These are phyloP conservation scores for Dendrolimus kikuchii DNA, from an alignment of 1,140 invertebrate species.

Conservation along the genomic window DNA sequence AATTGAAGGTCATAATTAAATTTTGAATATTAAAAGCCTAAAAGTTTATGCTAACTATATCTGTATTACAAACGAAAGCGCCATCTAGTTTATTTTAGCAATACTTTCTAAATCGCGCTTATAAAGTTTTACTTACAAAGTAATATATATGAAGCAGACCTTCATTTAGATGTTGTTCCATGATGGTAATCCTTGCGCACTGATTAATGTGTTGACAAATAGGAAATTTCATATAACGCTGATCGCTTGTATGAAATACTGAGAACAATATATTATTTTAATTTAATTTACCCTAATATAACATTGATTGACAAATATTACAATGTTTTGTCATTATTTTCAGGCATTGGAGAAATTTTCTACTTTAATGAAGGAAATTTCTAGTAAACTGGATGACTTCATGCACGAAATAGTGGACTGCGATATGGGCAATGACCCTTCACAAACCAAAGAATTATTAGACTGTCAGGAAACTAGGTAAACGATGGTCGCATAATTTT, in stretches of 20 bases:
- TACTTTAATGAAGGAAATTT: conserved; percentile 89
- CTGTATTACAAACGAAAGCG: neutral
- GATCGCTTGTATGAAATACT: conserved; percentile 52
- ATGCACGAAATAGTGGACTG: conserved; percentile 85
- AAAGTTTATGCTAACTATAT: no score
- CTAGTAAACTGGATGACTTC: conserved; percentile 86
- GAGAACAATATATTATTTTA: conserved; percentile 19
- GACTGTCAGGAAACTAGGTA: conserved; percentile 70
- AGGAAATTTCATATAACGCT: conserved; percentile 39
- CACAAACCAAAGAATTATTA: conserved; percentile 72
- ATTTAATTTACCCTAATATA: neutral
- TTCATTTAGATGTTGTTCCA: conserved; percentile 16
- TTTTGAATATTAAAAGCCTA: no score
- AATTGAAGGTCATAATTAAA: no score
- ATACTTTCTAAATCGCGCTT: conserved; percentile 14
- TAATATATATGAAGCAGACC: neutral
- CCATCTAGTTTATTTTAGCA: conserved; percentile 1
- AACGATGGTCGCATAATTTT: neutral
- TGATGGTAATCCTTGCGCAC: conserved; percentile 61
- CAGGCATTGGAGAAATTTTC: conserved; percentile 96
- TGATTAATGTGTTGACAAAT: conserved; percentile 43
- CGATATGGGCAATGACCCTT: conserved; percentile 70
- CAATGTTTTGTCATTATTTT: conserved; percentile 20
- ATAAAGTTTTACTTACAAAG: conserved; percentile 7
- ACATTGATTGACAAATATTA: neutral